A percentile compares a stretch with the other conserved stretches of the same genome.
Evolutionary conservation across 1,140 invertebrate genomes (phyloP).

Genomic region (Littorina saxatilis): DNA sequence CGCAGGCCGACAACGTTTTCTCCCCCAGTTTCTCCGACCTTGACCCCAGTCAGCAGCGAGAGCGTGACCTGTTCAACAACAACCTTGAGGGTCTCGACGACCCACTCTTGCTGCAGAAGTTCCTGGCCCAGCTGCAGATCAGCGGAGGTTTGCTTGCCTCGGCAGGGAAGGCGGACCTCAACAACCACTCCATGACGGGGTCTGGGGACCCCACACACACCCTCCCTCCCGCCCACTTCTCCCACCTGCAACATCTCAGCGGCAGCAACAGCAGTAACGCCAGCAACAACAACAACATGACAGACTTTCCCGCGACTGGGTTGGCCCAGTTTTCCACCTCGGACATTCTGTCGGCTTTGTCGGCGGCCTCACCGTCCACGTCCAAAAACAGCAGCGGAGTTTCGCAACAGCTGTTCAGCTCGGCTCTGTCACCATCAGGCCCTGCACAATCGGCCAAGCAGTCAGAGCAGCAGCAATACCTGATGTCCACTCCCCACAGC

Average conservation of each 20-base stretch:
- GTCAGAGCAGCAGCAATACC: slow-evolving; percentile 5
- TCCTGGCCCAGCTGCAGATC: slow-evolving; percentile 34
- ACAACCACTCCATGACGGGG: slow-evolving; percentile 29
- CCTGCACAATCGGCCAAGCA: neutral
- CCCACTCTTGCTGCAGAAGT: slow-evolving; percentile 32
- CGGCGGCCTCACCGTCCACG: neutral
- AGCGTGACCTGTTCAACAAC: slow-evolving; percentile 24
- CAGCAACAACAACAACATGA: slow-evolving; percentile 3
- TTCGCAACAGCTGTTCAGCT: slow-evolving; percentile 8
- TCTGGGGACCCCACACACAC: slow-evolving; percentile 1
- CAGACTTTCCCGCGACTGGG: neutral
- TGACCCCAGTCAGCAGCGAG: slow-evolving; percentile 21
- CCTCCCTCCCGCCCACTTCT: neutral
- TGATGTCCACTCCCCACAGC: slow-evolving; percentile 33
- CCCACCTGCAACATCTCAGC: slow-evolving; percentile 16
- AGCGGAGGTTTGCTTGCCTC: slow-evolving; percentile 8
- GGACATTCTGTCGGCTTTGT: slow-evolving; percentile 7
- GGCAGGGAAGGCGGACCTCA: slow-evolving; percentile 16
- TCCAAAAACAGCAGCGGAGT: neutral
- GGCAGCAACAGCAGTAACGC: neutral
- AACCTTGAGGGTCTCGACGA: slow-evolving; percentile 31
- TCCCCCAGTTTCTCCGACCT: slow-evolving; percentile 24
- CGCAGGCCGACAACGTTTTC: slow-evolving; percentile 25
- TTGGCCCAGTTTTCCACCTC: slow-evolving; percentile 10
- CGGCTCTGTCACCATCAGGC: neutral